Percentiles rank a stretch among this genome's conserved stretches.
Conservation (phyloP, 2,113 vertebrate species). For the Ceuthmochares aereus region DNA sequence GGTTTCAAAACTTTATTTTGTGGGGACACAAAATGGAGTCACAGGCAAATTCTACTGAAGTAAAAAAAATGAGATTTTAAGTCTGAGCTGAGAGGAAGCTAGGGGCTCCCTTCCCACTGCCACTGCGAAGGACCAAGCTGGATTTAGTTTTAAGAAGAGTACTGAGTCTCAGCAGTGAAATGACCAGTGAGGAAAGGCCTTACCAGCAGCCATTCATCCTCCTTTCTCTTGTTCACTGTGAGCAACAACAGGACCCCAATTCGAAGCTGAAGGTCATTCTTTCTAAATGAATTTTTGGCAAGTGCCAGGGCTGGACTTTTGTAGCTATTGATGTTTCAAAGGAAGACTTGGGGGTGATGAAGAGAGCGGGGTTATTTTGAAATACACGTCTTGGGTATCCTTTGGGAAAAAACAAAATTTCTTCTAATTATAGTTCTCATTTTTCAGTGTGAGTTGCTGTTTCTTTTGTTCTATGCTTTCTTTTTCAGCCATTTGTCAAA, state of each 20-base stretch:
- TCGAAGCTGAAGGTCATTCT: background rate
- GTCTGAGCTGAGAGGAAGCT: background rate
- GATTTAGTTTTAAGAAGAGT: background rate
- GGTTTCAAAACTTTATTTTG: background rate
- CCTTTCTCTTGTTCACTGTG: background rate
- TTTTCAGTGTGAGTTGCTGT: background rate
- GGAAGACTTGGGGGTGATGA: background rate
- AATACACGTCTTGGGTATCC: background rate
- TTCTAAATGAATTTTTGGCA: background rate
- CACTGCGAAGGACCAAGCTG: background rate
- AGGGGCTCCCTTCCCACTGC: background rate
- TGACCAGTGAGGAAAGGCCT: background rate
- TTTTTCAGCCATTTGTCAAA: background rate
- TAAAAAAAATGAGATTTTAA: background rate
- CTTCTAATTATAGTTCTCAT: background rate
- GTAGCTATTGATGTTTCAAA: background rate
- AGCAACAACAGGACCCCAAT: background rate
- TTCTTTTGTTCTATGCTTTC: background rate
- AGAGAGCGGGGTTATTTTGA: background rate
- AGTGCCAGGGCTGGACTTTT: background rate
- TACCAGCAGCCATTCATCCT: background rate
- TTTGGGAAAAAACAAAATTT: background rate
- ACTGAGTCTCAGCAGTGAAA: background rate
- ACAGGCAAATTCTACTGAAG: background rate
- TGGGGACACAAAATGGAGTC: rapidly evolving